A percentile compares a stretch with the other conserved stretches of the same genome.
Conservation (phyloP, 2,113 vertebrate genomes). For the Caloenas nicobarica region DNA sequence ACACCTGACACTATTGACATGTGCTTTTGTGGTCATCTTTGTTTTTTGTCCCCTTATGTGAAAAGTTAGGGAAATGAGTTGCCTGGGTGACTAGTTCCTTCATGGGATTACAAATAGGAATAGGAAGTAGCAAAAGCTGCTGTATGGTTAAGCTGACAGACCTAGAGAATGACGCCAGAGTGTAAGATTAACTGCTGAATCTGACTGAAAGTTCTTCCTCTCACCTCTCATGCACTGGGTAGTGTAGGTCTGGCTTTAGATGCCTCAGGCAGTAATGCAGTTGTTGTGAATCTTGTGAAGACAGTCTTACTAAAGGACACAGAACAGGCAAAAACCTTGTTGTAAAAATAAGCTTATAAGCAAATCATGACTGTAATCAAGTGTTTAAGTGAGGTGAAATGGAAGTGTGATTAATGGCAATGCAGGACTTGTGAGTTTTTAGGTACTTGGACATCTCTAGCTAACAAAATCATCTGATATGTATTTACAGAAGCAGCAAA, state of each 20-base stretch:
- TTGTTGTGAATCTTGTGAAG: not conserved
- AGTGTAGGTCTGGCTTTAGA: not conserved
- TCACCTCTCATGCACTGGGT: not conserved
- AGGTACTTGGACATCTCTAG: not conserved
- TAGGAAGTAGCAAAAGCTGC: not conserved
- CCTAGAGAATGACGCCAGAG: not conserved
- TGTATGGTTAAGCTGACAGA: not conserved
- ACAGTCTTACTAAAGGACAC: not conserved
- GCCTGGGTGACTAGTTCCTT: not conserved
- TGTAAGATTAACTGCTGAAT: not conserved
- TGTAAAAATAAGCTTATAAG: not conserved
- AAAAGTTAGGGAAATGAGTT: not conserved
- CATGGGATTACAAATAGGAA: not conserved
- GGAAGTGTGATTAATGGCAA: not conserved
- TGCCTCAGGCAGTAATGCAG: not conserved
- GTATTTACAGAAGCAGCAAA: slow-evolving; percentile 83
- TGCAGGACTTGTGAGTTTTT: not conserved
- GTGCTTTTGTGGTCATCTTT: not conserved
- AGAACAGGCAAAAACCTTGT: not conserved
- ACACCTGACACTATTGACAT: not conserved
- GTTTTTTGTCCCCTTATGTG: too few relatives aligned
- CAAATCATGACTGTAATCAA: not conserved
- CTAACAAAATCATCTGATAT: not conserved
- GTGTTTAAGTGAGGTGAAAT: not conserved
- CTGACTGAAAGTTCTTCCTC: not conserved